Base-by-base conservation (phyloP, 37 sponge, comb jelly and placozoan species). In the Eunapius fragilis region DNA sequence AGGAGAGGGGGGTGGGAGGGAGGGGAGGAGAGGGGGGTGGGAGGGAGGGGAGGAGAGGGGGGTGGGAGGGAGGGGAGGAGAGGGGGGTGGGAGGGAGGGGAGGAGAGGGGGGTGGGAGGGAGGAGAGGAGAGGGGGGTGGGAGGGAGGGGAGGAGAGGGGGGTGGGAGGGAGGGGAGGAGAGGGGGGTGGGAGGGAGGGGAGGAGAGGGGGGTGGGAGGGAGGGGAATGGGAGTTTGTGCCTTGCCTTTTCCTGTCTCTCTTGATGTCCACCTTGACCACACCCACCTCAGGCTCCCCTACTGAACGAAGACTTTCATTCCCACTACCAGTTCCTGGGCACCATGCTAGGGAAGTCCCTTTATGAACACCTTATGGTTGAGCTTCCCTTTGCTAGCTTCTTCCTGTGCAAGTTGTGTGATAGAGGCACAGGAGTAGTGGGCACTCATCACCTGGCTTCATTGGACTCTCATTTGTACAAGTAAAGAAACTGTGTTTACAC, bases 251-350 rank as follows among this genome's bases (percentile, higher is more conserved):
- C 76, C 7, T 11, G 23, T 37, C 4, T 37, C 13, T 76, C 4
- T 76, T 76, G 77, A 36, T 13, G 4, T 24, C 36, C 24, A 76
- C 14, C 6, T 6, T 7, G 17, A 26, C 36, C 33, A 35, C 47
- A 45, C 81, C 77, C 31, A 33, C 38, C 32, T 49, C 74, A 90
- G 92, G 87, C 86, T 33, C 90, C 81, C 33, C 73, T 91, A 14
- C 67, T 97, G 27, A 80, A 78, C 28, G 81, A 82, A n/a, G 88
- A 95, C 88, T 93, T 36, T 74, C 34, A 34, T 31, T 67, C 85
- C 36, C 98, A 97, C 82, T 97, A 91, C 82, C 70, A 74, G 41
- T 95, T 97, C 87, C 82, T 97, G n/a, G 98, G 98, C 35, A 80
- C 76, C 41, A 80, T 97, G 86, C 76, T 97, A 7, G 98, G 94